Evolutionary conservation across 2,797 vertebrate species (phyloP).

Genomic region (Chaunax sp.): DNA sequence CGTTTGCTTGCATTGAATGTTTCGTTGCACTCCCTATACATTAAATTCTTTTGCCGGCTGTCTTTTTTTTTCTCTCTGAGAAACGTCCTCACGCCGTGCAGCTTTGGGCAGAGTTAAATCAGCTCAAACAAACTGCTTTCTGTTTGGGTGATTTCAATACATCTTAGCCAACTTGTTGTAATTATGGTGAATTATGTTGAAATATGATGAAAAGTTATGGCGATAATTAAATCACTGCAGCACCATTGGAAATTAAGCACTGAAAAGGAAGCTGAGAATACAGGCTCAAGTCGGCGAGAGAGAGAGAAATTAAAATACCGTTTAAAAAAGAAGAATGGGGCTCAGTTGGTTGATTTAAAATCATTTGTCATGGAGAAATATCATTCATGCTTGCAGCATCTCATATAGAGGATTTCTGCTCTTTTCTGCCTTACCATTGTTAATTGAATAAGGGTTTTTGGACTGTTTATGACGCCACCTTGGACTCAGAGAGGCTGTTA

Average conservation of each 20-base stretch:
- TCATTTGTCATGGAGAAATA: background rate
- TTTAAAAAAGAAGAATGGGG: background rate
- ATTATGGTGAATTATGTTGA: conserved; percentile 15
- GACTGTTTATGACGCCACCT: background rate
- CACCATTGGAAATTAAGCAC: conserved; percentile 19
- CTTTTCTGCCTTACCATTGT: background rate
- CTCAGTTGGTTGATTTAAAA: background rate
- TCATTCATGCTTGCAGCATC: background rate
- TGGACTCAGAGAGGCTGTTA: background rate
- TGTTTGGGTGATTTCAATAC: background rate
- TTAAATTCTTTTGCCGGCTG: background rate
- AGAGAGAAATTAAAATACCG: background rate
- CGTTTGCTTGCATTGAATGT: background rate
- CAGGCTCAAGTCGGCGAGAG: background rate
- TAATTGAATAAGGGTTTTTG: background rate
- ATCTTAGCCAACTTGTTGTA: conserved; percentile 11
- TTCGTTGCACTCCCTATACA: no score
- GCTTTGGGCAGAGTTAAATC: conserved; percentile 1
- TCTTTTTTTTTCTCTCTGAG: background rate
- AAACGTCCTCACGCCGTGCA: background rate
- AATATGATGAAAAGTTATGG: conserved; percentile 32
- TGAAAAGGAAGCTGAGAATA: conserved; percentile 6
- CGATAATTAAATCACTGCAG: conserved; percentile 38
- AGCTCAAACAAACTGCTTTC: background rate
- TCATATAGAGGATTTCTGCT: background rate